phyloP scores from a whole-genome alignment of 2,113 vertebrate species.

The Rhegmatorhina hoffmannsi region DNA sequence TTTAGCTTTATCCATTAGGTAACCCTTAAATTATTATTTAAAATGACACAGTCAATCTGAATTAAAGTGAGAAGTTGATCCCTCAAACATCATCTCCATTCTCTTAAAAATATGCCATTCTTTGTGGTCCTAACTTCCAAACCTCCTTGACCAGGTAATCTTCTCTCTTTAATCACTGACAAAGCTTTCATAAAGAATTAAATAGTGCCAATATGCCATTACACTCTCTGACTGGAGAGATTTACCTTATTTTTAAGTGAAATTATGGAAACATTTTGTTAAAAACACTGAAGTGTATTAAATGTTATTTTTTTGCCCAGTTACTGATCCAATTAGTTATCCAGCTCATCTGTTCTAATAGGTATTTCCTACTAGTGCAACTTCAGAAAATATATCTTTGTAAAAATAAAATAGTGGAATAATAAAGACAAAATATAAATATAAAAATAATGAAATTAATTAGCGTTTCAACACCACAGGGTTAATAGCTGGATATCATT shows the following conservation, averaged over 20 bases:
- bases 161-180: not conserved
- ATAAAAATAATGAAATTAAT: not conserved
- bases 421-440: not conserved
- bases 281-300: not conserved
- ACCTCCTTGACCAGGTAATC: not conserved
- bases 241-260: not conserved
- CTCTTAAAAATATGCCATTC: not conserved
- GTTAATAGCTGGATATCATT: not conserved
- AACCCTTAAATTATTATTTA: not conserved
- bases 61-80: not conserved
- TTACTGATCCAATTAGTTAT: not conserved
- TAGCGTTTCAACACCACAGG: not conserved
- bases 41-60: not conserved
- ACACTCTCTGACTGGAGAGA: not conserved
- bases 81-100: not conserved
- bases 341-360: not conserved
- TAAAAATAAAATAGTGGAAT: not conserved
- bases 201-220: not conserved
- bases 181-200: not conserved
- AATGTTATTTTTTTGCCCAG: not conserved
- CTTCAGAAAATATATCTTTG: not conserved
- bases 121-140: not conserved
- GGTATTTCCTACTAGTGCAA: not conserved
- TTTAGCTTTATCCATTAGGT: not conserved
- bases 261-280: not conserved